A percentile compares a stretch with the other conserved stretches of the same genome.
These are phyloP conservation scores for Orthonyx spaldingii DNA, from an alignment of 2,113 vertebrate species.

Conservation along the genomic window DNA sequence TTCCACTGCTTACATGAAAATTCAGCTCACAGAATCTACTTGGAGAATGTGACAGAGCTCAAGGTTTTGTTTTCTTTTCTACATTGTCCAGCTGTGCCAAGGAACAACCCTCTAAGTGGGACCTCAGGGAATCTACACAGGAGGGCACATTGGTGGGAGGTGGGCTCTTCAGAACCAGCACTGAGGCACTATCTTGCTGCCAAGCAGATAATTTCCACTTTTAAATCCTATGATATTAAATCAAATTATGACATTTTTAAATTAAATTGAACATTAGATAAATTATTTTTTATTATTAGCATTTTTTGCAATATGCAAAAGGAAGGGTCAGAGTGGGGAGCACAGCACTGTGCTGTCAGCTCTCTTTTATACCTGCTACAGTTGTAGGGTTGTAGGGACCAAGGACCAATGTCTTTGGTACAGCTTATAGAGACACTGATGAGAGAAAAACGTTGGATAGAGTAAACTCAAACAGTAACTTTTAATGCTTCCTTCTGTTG, in stretches of 20 bases:
- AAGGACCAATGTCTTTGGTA: background rate
- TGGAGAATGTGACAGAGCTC: accelerated
- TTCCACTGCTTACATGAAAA: background rate
- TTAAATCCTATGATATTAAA: background rate
- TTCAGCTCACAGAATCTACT: background rate
- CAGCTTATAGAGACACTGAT: background rate
- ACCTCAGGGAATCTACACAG: background rate
- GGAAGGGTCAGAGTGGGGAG: background rate
- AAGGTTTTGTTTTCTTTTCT: background rate
- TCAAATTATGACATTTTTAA: background rate
- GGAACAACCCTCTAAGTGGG: accelerated
- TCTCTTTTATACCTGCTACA: background rate
- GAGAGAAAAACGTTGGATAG: background rate
- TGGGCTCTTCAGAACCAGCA: background rate
- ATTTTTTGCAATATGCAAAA: background rate
- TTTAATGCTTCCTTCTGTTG: background rate
- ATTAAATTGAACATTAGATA: background rate
- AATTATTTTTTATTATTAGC: background rate
- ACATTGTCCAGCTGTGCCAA: background rate
- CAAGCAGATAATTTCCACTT: background rate
- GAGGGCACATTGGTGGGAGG: accelerated
- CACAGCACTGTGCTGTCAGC: background rate
- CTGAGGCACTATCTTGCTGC: background rate
- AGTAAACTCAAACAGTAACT: background rate
- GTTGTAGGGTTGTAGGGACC: background rate